These are phyloP conservation scores for Lampropteryx suffumata DNA, from an alignment of 2,888 invertebrate species.

Conservation along the genomic window DNA sequence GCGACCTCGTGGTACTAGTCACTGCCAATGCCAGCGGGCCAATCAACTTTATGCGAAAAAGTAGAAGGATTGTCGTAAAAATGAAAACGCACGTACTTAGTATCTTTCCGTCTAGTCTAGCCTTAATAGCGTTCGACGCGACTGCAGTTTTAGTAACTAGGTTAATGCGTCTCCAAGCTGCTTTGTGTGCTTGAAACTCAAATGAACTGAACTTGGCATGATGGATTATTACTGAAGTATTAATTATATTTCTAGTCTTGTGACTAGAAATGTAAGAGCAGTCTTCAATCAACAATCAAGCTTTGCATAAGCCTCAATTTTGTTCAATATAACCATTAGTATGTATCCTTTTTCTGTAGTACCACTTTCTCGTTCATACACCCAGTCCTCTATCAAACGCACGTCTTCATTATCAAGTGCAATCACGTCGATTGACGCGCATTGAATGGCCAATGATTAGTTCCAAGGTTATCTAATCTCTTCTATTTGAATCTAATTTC, in stretches of 20 bases:
- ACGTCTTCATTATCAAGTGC: slow-evolving; percentile 30
- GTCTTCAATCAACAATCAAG: neutral
- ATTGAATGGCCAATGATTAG: slow-evolving; percentile 39
- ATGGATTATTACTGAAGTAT: too few species aligned
- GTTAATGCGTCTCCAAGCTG: neutral
- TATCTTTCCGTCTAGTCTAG: neutral
- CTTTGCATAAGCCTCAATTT: neutral
- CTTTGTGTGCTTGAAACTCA: too few species aligned
- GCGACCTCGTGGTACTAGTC: slow-evolving; percentile 21
- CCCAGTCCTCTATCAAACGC: slow-evolving; percentile 18
- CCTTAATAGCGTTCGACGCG: neutral
- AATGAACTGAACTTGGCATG: too few species aligned
- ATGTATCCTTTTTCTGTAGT: neutral
- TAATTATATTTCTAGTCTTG: too few species aligned
- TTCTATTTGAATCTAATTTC: slow-evolving; percentile 52
- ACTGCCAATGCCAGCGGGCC: slow-evolving; percentile 18
- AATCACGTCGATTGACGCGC: slow-evolving; percentile 36
- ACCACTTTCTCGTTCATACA: slow-evolving; percentile 17
- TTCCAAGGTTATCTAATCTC: slow-evolving; percentile 40
- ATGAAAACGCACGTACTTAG: neutral
- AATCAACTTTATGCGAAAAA: slow-evolving; percentile 14
- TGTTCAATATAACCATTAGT: too few species aligned
- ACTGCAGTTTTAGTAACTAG: slow-evolving; percentile 1
- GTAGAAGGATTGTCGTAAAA: neutral
- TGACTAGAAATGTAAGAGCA: too few species aligned